phyloP scores from a whole-genome alignment of 1,140 invertebrate species.

The Phthorimaea operculella region DNA sequence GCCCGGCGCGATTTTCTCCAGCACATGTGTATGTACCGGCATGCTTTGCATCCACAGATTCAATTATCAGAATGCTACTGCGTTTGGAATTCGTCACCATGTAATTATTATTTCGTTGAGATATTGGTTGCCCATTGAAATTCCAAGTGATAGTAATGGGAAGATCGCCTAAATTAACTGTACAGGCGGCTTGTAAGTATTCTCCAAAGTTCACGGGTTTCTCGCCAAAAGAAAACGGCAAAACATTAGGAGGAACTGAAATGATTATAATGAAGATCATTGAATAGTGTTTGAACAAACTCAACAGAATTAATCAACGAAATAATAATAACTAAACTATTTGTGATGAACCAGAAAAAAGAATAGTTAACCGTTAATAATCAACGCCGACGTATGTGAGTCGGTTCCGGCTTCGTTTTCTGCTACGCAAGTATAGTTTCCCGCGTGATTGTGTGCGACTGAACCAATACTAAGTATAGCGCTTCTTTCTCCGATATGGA shows the following conservation, averaged over 20 bases:
- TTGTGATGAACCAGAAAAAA: constrained; percentile 13
- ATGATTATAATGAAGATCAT: constrained; percentile 16
- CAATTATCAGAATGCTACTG: constrained; percentile 78
- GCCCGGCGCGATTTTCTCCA: constrained; percentile 79
- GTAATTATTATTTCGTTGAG: constrained; percentile 70
- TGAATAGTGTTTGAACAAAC: constrained; percentile 18
- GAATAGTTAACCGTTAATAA: constrained; percentile 68
- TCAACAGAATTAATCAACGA: constrained; percentile 20
- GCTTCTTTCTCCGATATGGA: constrained; percentile 72
- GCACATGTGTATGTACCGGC: constrained; percentile 86
- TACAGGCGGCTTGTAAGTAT: constrained; percentile 79
- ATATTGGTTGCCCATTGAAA: constrained; percentile 71
- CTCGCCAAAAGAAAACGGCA: constrained; percentile 72
- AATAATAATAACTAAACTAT: constrained; percentile 17
- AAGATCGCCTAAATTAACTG: constrained; percentile 86
- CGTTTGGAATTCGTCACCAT: constrained; percentile 74
- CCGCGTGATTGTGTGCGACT: constrained; percentile 71
- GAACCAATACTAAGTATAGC: constrained; percentile 75
- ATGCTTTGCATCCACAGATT: constrained; percentile 75
- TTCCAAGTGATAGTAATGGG: constrained; percentile 84
- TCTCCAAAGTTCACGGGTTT: constrained; percentile 78
- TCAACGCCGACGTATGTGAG: constrained; percentile 61
- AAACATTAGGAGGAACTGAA: constrained; percentile 71
- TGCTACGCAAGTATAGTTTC: constrained; percentile 75
- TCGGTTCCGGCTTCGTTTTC: constrained; percentile 72